Percentiles rank a stretch among this genome's conserved stretches.
Evolutionary conservation across 1,140 invertebrate species (phyloP).

Genomic region (Euwallacea similis): DNA sequence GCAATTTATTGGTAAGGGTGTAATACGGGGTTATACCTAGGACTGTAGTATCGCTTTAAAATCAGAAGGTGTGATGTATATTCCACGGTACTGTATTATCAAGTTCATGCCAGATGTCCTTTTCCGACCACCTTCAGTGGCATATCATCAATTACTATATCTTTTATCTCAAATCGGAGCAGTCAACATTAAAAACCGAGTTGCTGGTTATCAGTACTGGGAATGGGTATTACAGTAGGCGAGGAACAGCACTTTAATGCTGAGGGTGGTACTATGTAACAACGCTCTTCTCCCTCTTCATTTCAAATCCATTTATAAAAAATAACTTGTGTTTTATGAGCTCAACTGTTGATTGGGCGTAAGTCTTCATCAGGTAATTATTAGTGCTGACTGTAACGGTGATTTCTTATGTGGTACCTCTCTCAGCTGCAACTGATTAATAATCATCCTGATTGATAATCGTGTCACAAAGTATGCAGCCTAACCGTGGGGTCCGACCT

Average conservation of each 20-base stretch:
- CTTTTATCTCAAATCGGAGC: conserved; percentile 32
- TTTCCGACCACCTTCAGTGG: conserved; percentile 27
- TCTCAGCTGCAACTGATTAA: conserved; percentile 33
- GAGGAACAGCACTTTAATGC: conserved; percentile 31
- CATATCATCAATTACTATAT: conserved; percentile 32
- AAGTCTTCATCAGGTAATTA: too few relatives aligned
- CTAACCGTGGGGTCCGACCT: conserved; percentile 36
- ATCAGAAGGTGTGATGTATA: neutral
- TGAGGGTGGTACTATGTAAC: conserved; percentile 11
- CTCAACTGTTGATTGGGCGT: too few relatives aligned
- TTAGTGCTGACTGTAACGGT: neutral
- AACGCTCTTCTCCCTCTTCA: neutral
- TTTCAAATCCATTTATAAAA: too few relatives aligned
- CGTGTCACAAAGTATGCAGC: conserved; percentile 35
- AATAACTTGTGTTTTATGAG: too few relatives aligned
- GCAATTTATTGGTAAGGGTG: neutral
- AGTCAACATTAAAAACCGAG: conserved; percentile 38
- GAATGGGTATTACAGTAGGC: conserved; percentile 35
- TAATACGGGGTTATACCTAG: conserved; percentile 1
- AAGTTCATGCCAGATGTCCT: conserved; percentile 16
- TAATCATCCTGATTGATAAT: conserved; percentile 38
- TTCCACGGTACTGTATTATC: conserved; percentile 20
- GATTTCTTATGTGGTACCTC: conserved; percentile 2
- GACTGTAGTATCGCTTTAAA: too few relatives aligned
- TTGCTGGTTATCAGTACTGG: conserved; percentile 32